Percentiles rank a stretch among this genome's conserved stretches.
Conservation (phyloP, 2,113 vertebrate species). For the Procavia capensis region DNA sequence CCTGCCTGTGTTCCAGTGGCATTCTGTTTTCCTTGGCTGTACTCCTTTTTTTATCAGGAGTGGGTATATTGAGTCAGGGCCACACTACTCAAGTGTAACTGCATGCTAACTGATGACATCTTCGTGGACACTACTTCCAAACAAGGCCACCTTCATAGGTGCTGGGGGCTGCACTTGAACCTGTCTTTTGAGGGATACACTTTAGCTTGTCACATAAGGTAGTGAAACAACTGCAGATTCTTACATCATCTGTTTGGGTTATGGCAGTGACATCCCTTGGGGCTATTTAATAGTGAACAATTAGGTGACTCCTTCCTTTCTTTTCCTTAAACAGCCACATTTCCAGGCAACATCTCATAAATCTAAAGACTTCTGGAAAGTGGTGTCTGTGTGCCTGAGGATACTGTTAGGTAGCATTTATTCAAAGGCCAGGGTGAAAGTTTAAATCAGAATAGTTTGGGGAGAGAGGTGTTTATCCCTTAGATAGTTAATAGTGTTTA, state of each 20-base stretch:
- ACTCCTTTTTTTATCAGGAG: neutral
- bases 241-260: neutral
- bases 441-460: neutral
- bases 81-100: neutral
- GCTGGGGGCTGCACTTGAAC: neutral
- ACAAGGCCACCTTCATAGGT: neutral
- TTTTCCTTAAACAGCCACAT: neutral
- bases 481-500: neutral
- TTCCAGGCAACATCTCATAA: neutral
- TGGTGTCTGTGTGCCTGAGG: neutral
- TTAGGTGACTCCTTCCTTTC: neutral
- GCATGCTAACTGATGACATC: neutral
- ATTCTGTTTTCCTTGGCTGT: neutral
- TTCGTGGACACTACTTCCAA: neutral
- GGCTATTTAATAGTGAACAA: neutral
- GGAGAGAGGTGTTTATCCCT: neutral
- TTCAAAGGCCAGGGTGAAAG: neutral
- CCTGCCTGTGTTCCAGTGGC: neutral
- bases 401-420: too few species aligned
- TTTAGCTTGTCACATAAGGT: neutral
- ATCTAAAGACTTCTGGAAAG: neutral
- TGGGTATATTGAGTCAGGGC: neutral
- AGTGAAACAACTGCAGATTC: neutral
- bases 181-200: neutral
- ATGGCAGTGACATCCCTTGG: neutral